Evolutionary conservation across 2,888 invertebrate species (phyloP), one percentile per base, ranked within the genome.

Genomic region (Drosophila atripex): DNA sequence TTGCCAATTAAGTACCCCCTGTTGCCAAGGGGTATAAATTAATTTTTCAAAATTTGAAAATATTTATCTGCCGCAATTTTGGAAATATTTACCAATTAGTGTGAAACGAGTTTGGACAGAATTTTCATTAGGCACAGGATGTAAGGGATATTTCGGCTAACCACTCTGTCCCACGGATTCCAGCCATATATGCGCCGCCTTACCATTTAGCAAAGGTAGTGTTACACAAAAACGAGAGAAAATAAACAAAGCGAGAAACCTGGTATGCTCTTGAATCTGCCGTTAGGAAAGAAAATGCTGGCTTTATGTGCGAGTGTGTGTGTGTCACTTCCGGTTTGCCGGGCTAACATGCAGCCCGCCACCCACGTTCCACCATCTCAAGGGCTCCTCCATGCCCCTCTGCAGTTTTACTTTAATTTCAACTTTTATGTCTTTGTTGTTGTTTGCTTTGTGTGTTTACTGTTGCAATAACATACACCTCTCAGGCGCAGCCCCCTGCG

Each of bases 401-500:
- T 68, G 52, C 50, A 50, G 46, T 59, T 78, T 53, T 60, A 54
- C 63, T 86, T 78, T 70, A 71, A 82, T 71, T 86, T 78, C 65
- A 86, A 78, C 83, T 78, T 46, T 39, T 52, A 49, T 60, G 46
- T 35, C 50, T 46, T 63, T 57, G 54, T 59, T 53, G 35, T 57
- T 59, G 35, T 58, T 59, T 71, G 60, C 43, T 57, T 60, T 54
- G 66, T 57, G 65, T 80, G 75, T 69, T 73, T 78, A 73, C 83
- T 71, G 78, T 73, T 82, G 73, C 75, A 79, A 86, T 70, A 73
- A 73, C 72, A 86, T 68, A 65, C 51, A 64, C 58, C 73, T 66
- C 58, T 49, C 56, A 52, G 68, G 63, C 68, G 50, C 14, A 28
- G 21, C 5, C 4, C 21, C 21, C 21, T 21, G 21, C 21, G 21